phyloP scores from a whole-genome alignment of 2,797 vertebrate species.

The Morelia viridis region DNA sequence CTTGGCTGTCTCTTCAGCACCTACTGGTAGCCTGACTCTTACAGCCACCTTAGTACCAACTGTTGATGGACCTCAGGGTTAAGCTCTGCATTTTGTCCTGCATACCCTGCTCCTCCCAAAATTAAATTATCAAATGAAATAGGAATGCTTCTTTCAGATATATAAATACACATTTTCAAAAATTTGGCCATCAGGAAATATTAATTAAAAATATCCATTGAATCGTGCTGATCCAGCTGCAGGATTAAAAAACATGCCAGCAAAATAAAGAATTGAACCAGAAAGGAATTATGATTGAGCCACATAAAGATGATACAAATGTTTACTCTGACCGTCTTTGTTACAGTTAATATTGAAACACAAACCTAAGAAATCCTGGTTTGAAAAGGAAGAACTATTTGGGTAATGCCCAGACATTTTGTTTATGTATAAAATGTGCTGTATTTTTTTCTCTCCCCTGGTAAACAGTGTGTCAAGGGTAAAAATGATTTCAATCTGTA shows the following conservation, averaged over 20 bases:
- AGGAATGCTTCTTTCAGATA: background rate
- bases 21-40: background rate
- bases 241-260: background rate
- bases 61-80: background rate
- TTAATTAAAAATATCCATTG: background rate
- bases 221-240: background rate
- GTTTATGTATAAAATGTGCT: background rate
- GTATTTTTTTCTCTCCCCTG: background rate
- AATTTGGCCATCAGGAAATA: background rate
- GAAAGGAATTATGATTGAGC: background rate
- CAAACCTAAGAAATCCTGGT: background rate
- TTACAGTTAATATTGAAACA: background rate
- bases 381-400: background rate
- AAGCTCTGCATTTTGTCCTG: background rate
- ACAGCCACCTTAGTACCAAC: background rate
- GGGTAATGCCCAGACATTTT: background rate
- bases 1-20: background rate
- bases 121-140: background rate
- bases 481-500: constrained; percentile 21
- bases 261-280: background rate
- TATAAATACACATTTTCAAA: background rate
- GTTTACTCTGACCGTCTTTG: background rate
- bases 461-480: background rate
- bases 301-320: background rate
- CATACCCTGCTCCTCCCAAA: background rate